phyloP scores from a whole-genome alignment of 2,797 vertebrate genomes.

The Etheostoma perlongum region DNA sequence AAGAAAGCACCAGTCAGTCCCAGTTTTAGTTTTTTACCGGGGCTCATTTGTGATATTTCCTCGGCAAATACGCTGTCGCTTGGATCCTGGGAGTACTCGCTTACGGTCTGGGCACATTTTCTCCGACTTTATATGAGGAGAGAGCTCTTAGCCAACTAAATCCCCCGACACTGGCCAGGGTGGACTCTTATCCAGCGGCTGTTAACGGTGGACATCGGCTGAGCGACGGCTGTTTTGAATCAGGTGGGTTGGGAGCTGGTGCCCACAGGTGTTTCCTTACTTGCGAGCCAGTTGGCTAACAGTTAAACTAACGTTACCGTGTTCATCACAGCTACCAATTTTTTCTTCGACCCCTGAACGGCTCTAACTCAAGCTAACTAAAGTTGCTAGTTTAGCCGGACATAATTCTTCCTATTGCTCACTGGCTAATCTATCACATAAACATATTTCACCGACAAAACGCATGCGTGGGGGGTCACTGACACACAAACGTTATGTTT shows the following conservation, averaged over 20 bases:
- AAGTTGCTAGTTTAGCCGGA: constrained; percentile 28
- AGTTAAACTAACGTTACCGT: not conserved
- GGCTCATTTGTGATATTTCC: constrained; percentile 8
- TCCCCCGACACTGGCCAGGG: constrained; percentile 40
- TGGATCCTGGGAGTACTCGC: constrained; percentile 10
- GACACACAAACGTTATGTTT: not conserved
- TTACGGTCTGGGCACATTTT: constrained; percentile 1
- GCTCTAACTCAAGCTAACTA: constrained; percentile 38
- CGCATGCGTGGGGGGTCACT: no score
- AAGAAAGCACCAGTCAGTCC: constrained; percentile 28
- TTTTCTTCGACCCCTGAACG: constrained; percentile 14
- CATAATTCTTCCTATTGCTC: constrained; percentile 13
- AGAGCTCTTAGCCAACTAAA: constrained; percentile 19
- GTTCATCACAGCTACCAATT: constrained; percentile 10
- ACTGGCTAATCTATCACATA: constrained; percentile 32
- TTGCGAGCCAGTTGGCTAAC: not conserved
- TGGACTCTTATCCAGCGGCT: constrained; percentile 41
- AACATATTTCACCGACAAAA: not conserved
- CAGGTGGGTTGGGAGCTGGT: constrained; percentile 79
- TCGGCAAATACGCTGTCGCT: not conserved
- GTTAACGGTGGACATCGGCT: constrained; percentile 64
- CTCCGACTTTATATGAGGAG: constrained; percentile 24
- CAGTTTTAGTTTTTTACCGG: constrained; percentile 8
- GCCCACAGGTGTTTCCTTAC: constrained; percentile 61
- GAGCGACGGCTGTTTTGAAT: constrained; percentile 69